Evolutionary conservation across 2,797 vertebrate genomes (phyloP), one percentile per base, ranked within the genome.

Genomic region (Enteromius treurensis): DNA sequence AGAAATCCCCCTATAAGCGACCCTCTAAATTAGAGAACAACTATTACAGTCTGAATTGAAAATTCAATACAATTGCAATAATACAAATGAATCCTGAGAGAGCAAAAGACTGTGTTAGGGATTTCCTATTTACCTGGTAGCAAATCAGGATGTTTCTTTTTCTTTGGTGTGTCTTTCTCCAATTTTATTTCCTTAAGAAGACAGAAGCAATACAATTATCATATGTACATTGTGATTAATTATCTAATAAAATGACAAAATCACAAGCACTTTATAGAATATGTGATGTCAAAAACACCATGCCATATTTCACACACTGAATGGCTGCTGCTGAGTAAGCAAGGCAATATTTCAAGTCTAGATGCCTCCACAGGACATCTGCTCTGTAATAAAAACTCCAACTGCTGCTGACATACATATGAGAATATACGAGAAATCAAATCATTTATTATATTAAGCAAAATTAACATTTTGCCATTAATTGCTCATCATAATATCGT

Each of bases 181-280:
- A 92, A 79, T 42, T 96, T 94, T 85, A 96, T 94, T 92, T 97
- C 96, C 96, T 97, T 86, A 69, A 58, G 10, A 79, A 83, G 73
- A 81, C 21, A 37, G 45, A 78, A 74, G 75, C 15, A 23, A 60
- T 37, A 21, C 1, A 32, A 55, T 10, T 60, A 4, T 4, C 17
- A 14, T 65, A n/a, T 9, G 47, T 62, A 79, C 3, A 45, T 45
- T 40, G 11, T 40, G 15, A 47, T 26, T 74, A 8, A 67, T 13
- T 8, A n/a, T 49, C 6, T 69, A 69, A 68, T 23, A 21, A 47
- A 23, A 23, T 49, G 3, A 58, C 19, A 60, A 70, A 67, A 37
- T 34, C 26, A 77, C 73, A 62, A 45, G 40, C 10, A 64, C 32
- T 1, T 37, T 47, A 73, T 23, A 62, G 9, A 26, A 37, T 55